Conservation (phyloP, 2,797 vertebrate genomes). For the Phalanger gymnotis region DNA sequence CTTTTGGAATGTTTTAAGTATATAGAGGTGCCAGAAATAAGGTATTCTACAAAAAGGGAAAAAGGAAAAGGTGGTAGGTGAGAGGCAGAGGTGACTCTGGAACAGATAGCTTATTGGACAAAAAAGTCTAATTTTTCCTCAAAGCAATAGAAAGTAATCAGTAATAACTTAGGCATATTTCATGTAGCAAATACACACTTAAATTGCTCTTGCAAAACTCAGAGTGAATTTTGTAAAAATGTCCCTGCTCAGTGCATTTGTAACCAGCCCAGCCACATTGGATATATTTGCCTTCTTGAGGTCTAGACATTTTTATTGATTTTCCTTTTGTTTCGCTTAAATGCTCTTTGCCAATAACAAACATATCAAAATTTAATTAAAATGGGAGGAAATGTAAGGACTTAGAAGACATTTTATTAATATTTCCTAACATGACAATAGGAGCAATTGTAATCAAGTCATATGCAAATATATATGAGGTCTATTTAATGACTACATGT, state of each 20-base stretch:
- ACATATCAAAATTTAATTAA: constrained; percentile 63
- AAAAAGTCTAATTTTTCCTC: neutral
- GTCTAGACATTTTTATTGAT: constrained; percentile 62
- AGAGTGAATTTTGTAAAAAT: constrained; percentile 68
- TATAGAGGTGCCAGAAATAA: neutral
- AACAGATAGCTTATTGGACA: neutral
- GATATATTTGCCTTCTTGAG: constrained; percentile 52
- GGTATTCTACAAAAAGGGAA: neutral
- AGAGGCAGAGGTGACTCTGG: neutral
- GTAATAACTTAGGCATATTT: constrained; percentile 72
- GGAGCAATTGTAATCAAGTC: neutral
- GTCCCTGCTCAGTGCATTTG: constrained; percentile 44
- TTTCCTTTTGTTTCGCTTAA: constrained; percentile 45
- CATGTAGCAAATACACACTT: constrained; percentile 64
- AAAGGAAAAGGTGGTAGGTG: neutral
- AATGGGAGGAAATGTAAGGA: neutral
- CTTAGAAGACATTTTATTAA: constrained; percentile 15
- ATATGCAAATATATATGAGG: neutral
- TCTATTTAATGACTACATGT: neutral
- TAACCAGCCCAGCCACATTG: constrained; percentile 28
- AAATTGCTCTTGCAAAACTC: constrained; percentile 63
- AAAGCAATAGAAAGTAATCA: constrained; percentile 40
- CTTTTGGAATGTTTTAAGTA: neutral
- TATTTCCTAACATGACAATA: constrained; percentile 12
- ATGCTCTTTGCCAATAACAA: constrained; percentile 70